Evolutionary conservation across 2,797 vertebrate genomes (phyloP).

Genomic region (Triplophysa yarkandensis): DNA sequence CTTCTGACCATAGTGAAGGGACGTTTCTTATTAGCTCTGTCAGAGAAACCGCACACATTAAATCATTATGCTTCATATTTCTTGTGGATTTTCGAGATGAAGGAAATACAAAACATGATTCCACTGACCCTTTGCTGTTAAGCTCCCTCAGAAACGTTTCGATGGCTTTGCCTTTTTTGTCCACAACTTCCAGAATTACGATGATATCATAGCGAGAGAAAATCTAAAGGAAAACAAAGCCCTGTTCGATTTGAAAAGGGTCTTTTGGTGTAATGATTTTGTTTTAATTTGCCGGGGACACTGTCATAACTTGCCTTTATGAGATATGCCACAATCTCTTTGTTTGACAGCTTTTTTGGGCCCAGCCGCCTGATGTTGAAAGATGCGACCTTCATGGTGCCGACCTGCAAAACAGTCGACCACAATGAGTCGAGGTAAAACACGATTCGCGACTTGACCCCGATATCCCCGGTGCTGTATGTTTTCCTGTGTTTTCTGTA

Average conservation of each 20-base stretch:
- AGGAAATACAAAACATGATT: neutral
- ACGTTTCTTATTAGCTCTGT: slow-evolving; percentile 44
- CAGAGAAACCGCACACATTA: neutral
- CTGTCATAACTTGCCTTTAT: slow-evolving; percentile 56
- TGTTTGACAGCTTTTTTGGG: slow-evolving; percentile 59
- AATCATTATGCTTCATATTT: too few relatives aligned
- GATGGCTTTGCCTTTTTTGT: slow-evolving; percentile 64
- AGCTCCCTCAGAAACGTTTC: slow-evolving; percentile 60
- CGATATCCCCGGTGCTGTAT: neutral
- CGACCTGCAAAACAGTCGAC: neutral
- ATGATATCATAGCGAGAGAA: slow-evolving; percentile 67
- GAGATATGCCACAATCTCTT: slow-evolving; percentile 45
- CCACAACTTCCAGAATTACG: slow-evolving; percentile 70
- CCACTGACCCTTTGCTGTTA: slow-evolving; percentile 61
- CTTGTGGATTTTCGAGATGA: neutral
- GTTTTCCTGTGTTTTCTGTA: slow-evolving; percentile 1
- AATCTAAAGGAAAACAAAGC: slow-evolving; percentile 57
- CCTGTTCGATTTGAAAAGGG: neutral
- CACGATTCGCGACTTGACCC: neutral
- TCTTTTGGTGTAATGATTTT: neutral
- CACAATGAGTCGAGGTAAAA: neutral
- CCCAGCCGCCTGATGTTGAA: slow-evolving; percentile 67
- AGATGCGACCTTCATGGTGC: slow-evolving; percentile 69
- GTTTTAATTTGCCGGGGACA: neutral
- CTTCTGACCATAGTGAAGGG: slow-evolving; percentile 62